These are phyloP conservation scores for Oreocharis arfaki DNA, from an alignment of 2,113 vertebrate genomes.

Conservation along the genomic window DNA sequence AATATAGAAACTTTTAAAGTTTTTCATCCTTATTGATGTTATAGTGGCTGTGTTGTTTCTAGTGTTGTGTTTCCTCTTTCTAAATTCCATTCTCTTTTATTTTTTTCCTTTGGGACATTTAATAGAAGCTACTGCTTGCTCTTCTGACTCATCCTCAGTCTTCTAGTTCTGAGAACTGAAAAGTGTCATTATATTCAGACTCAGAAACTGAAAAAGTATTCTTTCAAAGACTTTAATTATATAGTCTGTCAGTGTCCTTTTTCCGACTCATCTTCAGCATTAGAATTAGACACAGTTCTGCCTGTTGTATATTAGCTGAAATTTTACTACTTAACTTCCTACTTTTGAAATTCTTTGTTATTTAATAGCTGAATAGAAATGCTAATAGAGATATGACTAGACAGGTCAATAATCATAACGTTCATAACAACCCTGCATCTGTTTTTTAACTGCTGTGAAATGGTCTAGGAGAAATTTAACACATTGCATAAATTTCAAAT, in stretches of 20 bases:
- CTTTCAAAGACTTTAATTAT: neutral
- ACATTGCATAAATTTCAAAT: neutral
- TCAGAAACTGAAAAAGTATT: neutral
- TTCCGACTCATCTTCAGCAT: neutral
- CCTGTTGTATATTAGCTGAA: neutral
- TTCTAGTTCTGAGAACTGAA: slow-evolving; percentile 4
- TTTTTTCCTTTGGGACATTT: neutral
- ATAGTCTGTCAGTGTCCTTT: neutral
- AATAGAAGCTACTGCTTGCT: neutral
- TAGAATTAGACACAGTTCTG: neutral
- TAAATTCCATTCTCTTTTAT: neutral
- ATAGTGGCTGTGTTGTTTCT: neutral
- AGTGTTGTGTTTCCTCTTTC: neutral
- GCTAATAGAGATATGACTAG: neutral
- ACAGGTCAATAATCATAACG: neutral
- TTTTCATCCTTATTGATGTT: neutral
- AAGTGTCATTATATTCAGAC: slow-evolving; percentile 25
- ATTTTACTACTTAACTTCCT: neutral
- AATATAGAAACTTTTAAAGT: neutral
- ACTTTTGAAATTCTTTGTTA: neutral
- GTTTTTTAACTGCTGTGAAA: neutral
- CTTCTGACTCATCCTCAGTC: slow-evolving; percentile 24
- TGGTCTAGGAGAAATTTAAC: neutral
- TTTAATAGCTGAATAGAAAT: neutral
- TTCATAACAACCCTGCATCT: neutral